phyloP scores from a whole-genome alignment of 2,113 vertebrate species.

The Plestiodon gilberti region DNA sequence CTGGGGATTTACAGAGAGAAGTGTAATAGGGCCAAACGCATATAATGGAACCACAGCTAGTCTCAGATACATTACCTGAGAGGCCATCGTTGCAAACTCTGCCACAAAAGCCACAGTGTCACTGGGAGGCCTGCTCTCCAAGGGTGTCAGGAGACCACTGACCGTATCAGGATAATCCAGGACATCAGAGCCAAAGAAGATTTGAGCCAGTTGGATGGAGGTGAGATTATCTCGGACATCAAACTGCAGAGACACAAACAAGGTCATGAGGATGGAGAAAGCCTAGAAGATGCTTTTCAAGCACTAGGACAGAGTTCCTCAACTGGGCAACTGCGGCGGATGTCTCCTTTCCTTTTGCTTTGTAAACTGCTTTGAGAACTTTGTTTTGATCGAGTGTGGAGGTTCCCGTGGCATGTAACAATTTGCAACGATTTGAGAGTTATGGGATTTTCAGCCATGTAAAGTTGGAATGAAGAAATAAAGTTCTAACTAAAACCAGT shows the following conservation, averaged over 20 bases:
- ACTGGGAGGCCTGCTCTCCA: slow-evolving; percentile 2
- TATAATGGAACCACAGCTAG: neutral
- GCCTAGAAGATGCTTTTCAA: too few species aligned
- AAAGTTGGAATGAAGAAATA: too few species aligned
- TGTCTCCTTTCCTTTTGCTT: too few species aligned
- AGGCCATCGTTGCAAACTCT: neutral
- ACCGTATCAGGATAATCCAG: neutral
- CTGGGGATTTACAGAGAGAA: neutral
- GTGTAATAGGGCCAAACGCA: neutral
- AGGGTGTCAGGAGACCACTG: neutral
- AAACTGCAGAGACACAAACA: slow-evolving; percentile 34
- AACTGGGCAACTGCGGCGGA: neutral
- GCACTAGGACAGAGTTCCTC: neutral
- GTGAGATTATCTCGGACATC: slow-evolving; percentile 17
- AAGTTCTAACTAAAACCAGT: too few species aligned
- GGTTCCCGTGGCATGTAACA: too few species aligned
- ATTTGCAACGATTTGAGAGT: too few species aligned
- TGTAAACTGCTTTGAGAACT: too few species aligned
- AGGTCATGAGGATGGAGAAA: neutral
- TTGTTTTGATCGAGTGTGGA: too few species aligned
- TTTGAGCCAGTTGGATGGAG: neutral
- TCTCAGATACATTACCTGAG: slow-evolving; percentile 15
- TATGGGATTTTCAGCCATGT: too few species aligned
- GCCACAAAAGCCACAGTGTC: slow-evolving; percentile 30
- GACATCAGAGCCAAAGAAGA: slow-evolving; percentile 33